A percentile compares a stretch with the other conserved stretches of the same genome.
phyloP scores from a whole-genome alignment of 2,797 vertebrate genomes.

The Tokudaia muenninki region DNA sequence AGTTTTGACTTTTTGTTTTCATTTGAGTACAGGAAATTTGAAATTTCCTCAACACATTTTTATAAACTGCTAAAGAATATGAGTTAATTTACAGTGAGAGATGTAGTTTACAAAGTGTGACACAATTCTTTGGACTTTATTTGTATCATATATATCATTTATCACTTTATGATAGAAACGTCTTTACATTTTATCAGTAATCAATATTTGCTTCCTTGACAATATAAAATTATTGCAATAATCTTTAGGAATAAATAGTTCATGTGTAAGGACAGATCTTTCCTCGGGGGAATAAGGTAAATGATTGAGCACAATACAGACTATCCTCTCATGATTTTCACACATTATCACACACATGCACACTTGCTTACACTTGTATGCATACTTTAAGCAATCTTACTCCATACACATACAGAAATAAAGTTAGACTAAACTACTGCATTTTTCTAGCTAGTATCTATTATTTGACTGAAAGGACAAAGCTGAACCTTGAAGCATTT shows the following conservation, averaged over 20 bases:
- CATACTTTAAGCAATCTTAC: not conserved
- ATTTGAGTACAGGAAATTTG: not conserved
- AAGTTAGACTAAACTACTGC: not conserved
- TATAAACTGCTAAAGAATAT: not conserved
- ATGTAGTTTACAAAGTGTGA: not conserved
- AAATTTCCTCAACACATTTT: not conserved
- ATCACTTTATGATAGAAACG: not conserved
- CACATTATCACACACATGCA: too few relatives aligned
- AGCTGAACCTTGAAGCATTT: conserved; percentile 39
- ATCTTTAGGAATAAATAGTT: too few relatives aligned
- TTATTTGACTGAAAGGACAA: conserved; percentile 32
- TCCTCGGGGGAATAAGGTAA: not conserved
- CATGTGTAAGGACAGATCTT: not conserved
- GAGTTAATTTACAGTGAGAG: not conserved
- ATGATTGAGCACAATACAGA: too few relatives aligned
- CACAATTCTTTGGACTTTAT: not conserved
- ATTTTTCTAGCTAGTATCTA: not conserved
- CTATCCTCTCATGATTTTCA: too few relatives aligned
- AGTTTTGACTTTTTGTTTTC: not conserved
- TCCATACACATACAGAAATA: not conserved
- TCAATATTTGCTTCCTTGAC: not conserved
- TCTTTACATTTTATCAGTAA: not conserved
- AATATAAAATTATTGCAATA: not conserved
- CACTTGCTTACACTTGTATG: not conserved
- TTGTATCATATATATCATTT: not conserved